These are phyloP conservation scores for Tauraco erythrolophus DNA, from an alignment of 2,113 vertebrate genomes.

Conservation along the genomic window DNA sequence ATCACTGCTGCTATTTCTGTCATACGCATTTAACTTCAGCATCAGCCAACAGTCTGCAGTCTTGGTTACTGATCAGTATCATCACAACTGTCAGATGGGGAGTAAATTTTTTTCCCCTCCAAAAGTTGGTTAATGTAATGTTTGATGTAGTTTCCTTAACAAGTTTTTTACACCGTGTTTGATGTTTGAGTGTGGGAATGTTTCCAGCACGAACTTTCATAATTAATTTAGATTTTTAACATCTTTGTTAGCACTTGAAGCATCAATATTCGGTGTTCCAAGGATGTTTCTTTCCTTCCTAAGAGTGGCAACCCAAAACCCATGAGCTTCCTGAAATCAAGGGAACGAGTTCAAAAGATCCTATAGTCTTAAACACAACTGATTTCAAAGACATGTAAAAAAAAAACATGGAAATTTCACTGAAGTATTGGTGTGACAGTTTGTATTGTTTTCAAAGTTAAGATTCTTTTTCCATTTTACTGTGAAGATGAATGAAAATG, in stretches of 20 bases:
- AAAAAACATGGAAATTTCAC: background rate
- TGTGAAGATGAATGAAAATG: background rate
- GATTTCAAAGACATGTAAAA: background rate
- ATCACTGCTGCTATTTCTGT: slow-evolving; percentile 78
- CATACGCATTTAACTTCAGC: slow-evolving; percentile 75
- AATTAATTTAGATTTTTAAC: background rate
- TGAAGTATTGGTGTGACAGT: background rate
- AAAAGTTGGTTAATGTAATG: background rate
- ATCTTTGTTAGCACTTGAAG: background rate
- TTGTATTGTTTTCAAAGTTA: background rate
- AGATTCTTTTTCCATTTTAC: background rate
- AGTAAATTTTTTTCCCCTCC: background rate
- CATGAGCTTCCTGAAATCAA: background rate
- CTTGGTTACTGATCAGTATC: slow-evolving; percentile 69
- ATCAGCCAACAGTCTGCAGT: slow-evolving; percentile 65
- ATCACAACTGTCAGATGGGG: slow-evolving; percentile 30
- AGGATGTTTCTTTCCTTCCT: background rate
- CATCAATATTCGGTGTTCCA: background rate
- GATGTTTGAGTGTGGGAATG: background rate
- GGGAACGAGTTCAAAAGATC: background rate
- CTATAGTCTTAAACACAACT: background rate
- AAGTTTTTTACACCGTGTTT: background rate
- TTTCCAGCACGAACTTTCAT: background rate
- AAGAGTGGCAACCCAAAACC: background rate
- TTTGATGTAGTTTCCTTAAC: background rate